A percentile compares a stretch with the other conserved stretches of the same genome.
phyloP scores from a whole-genome alignment of 2,113 vertebrate genomes.

The Saccopteryx leptura region DNA sequence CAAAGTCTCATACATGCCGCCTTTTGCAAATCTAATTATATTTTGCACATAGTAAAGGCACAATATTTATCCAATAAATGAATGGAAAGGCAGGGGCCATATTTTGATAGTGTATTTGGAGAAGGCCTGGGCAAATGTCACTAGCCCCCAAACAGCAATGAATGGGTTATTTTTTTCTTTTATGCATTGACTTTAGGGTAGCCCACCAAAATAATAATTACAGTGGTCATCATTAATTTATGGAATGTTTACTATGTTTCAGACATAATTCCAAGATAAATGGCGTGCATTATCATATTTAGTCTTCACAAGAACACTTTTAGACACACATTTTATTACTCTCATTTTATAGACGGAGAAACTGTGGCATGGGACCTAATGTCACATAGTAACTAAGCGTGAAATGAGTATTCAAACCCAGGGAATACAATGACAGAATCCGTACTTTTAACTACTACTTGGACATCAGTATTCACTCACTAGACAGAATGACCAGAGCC shows the following conservation, averaged over 20 bases:
- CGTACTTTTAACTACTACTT: background rate
- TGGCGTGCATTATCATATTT: background rate
- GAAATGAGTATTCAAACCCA: background rate
- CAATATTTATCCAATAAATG: background rate
- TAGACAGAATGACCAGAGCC: background rate
- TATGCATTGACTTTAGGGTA: background rate
- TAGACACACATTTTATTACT: background rate
- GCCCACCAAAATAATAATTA: background rate
- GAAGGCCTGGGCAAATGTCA: background rate
- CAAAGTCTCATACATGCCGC: no score
- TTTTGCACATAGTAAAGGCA: background rate
- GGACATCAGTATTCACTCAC: background rate
- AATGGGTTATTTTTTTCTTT: background rate
- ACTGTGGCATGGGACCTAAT: background rate
- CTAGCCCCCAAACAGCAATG: background rate
- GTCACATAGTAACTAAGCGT: background rate
- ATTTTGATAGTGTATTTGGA: background rate
- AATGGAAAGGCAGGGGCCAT: background rate
- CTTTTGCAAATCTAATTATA: background rate
- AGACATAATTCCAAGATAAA: background rate
- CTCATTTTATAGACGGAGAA: background rate
- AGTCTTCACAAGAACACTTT: background rate
- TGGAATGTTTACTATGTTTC: background rate
- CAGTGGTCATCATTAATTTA: constrained; percentile 5
- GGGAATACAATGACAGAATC: background rate